phyloP scores from a whole-genome alignment of 2,797 vertebrate genomes.

The Fistularia commersonii region DNA sequence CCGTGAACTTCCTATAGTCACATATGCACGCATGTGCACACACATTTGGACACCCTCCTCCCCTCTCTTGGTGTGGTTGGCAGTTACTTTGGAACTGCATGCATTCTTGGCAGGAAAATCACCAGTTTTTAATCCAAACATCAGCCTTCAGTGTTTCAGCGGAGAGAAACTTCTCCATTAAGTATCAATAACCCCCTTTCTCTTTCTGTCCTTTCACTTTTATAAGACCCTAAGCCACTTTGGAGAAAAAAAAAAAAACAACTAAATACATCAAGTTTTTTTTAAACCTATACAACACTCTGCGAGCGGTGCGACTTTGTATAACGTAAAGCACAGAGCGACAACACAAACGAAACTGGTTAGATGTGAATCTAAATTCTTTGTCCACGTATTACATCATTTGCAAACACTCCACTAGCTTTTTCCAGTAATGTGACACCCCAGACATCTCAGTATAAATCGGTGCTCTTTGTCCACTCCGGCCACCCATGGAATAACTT shows the following conservation, averaged over 20 bases:
- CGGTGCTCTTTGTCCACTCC: conserved; percentile 24
- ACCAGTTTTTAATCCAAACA: conserved; percentile 68
- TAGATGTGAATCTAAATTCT: too few relatives aligned
- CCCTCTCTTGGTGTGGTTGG: conserved; percentile 56
- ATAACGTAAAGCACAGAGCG: too few relatives aligned
- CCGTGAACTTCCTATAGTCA: conserved; percentile 64
- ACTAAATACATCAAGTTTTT: not conserved
- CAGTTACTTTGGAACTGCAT: conserved; percentile 66
- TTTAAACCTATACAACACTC: not conserved
- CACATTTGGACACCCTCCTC: conserved; percentile 28
- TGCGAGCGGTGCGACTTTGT: too few relatives aligned
- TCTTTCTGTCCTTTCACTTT: conserved; percentile 19
- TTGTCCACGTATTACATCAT: too few relatives aligned
- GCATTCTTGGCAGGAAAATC: conserved; percentile 71
- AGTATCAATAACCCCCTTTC: conserved; percentile 40
- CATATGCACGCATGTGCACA: conserved; percentile 15
- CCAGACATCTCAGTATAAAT: not conserved
- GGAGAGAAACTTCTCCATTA: conserved; percentile 54
- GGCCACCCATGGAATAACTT: conserved; percentile 62
- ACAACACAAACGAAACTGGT: too few relatives aligned
- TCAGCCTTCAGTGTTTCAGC: conserved; percentile 48
- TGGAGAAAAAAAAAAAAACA: not conserved
- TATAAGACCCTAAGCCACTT: not conserved
- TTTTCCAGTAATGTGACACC: too few relatives aligned
- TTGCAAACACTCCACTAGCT: too few relatives aligned